Evolutionary conservation across 2,888 invertebrate genomes (phyloP).

Genomic region (Nomada ruficornis): DNA sequence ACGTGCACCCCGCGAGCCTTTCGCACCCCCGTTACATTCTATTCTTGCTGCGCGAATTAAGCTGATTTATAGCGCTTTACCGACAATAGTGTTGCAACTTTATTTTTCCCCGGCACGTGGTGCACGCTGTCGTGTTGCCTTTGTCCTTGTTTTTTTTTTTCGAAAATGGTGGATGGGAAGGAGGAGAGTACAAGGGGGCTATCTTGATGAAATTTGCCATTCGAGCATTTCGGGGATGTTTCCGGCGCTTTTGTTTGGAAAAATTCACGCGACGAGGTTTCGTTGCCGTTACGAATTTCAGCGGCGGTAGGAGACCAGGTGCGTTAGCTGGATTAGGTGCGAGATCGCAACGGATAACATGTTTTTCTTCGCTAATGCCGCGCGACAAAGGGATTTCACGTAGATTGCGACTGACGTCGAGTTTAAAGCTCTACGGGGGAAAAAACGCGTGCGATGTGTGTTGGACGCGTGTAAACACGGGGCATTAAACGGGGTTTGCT

Average conservation of each 20-base stretch:
- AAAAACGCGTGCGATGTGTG: constrained; percentile 17
- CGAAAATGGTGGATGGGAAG: neutral
- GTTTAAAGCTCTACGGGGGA: constrained; percentile 49
- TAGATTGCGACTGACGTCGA: constrained; percentile 48
- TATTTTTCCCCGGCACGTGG: neutral
- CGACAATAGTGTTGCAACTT: constrained; percentile 59
- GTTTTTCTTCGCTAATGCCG: constrained; percentile 61
- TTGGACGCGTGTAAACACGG: constrained; percentile 49
- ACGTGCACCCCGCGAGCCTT: neutral
- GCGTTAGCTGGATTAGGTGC: constrained; percentile 57
- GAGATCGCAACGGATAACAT: constrained; percentile 60
- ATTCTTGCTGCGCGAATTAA: constrained; percentile 62
- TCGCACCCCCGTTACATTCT: constrained; percentile 50
- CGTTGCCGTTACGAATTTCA: constrained; percentile 24
- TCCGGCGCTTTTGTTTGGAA: neutral
- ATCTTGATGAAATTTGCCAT: constrained; percentile 6
- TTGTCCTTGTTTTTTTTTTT: neutral
- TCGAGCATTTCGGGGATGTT: neutral
- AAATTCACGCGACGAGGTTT: constrained; percentile 18
- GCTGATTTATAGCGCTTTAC: constrained; percentile 72
- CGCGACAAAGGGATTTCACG: constrained; percentile 59
- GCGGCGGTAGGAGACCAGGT: constrained; percentile 45
- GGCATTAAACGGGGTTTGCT: neutral
- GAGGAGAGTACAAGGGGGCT: neutral
- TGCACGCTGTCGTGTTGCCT: neutral